phyloP scores from a whole-genome alignment of 1,140 invertebrate species.

The Apis florea region DNA sequence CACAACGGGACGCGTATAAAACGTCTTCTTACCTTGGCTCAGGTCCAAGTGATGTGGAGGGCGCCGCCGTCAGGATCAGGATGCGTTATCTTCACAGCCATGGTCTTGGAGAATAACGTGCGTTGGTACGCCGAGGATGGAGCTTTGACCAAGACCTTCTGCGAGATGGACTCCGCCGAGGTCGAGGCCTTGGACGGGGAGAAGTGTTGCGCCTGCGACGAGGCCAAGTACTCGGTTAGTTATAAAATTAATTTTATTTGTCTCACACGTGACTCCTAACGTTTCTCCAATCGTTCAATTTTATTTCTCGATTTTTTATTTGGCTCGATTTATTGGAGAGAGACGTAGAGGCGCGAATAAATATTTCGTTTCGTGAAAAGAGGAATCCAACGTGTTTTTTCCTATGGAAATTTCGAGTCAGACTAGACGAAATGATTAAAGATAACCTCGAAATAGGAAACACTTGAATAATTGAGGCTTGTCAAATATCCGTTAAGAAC shows the following conservation, averaged over 20 bases:
- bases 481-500: too few relatives aligned
- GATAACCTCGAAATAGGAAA: too few relatives aligned
- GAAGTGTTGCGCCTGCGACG: conserved; percentile 93
- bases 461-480: too few relatives aligned
- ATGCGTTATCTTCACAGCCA: conserved; percentile 91
- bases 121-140: conserved; percentile 96
- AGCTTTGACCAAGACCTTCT: conserved; percentile 89
- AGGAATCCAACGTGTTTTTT: too few relatives aligned
- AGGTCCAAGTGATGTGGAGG: conserved; percentile 93
- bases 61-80: conserved; percentile 91
- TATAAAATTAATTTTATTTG: neutral
- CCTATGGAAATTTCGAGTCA: too few relatives aligned
- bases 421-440: too few relatives aligned
- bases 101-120: conserved; percentile 90
- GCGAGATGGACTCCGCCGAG: conserved; percentile 85
- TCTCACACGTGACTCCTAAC: neutral
- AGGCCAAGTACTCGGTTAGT: conserved; percentile 92
- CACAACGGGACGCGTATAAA: conserved; percentile 16
- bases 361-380: too few relatives aligned
- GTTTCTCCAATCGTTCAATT: too few relatives aligned
- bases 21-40: conserved; percentile 41
- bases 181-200: conserved; percentile 78
- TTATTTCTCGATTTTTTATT: too few relatives aligned
- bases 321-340: too few relatives aligned
- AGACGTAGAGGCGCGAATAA: too few relatives aligned